phyloP scores from a whole-genome alignment of 2,113 vertebrate genomes.

The Syngnathus typhle region DNA sequence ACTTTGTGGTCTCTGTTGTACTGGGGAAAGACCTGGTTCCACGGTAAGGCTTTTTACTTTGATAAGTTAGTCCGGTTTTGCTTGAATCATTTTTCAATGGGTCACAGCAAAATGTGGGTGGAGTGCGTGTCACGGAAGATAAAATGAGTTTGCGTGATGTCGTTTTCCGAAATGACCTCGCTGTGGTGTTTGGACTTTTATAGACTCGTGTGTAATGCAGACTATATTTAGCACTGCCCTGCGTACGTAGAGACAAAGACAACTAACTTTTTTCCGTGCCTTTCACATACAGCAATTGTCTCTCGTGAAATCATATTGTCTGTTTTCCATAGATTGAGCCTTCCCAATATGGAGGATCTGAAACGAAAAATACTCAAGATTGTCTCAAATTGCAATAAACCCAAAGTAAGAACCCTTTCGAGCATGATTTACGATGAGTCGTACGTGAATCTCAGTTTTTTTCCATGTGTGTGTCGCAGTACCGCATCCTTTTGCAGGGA shows the following conservation, averaged over 20 bases:
- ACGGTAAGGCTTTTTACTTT: slow-evolving; percentile 69
- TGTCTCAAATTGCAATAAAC: slow-evolving; percentile 88
- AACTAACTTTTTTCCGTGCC: neutral
- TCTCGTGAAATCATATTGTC: neutral
- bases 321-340: slow-evolving; percentile 77
- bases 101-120: neutral
- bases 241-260: slow-evolving; percentile 12
- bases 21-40: slow-evolving; percentile 92
- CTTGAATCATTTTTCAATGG: neutral
- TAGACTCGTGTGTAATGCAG: slow-evolving; percentile 20
- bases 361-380: slow-evolving; percentile 86
- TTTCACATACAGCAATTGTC: neutral
- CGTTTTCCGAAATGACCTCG: slow-evolving; percentile 8
- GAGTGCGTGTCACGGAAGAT: neutral
- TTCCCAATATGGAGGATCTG: slow-evolving; percentile 91
- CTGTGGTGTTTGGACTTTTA: slow-evolving; percentile 26
- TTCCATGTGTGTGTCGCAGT: slow-evolving; percentile 65
- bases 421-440: neutral
- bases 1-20: slow-evolving; percentile 86
- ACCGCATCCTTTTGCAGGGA: slow-evolving; percentile 86
- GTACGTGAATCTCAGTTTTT: neutral
- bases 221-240: slow-evolving; percentile 34
- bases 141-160: slow-evolving; percentile 1
- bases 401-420: slow-evolving; percentile 75
- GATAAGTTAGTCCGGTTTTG: too few species aligned